Base-by-base conservation (phyloP, 2,113 vertebrate genomes). In the Callorhinus ursinus region DNA sequence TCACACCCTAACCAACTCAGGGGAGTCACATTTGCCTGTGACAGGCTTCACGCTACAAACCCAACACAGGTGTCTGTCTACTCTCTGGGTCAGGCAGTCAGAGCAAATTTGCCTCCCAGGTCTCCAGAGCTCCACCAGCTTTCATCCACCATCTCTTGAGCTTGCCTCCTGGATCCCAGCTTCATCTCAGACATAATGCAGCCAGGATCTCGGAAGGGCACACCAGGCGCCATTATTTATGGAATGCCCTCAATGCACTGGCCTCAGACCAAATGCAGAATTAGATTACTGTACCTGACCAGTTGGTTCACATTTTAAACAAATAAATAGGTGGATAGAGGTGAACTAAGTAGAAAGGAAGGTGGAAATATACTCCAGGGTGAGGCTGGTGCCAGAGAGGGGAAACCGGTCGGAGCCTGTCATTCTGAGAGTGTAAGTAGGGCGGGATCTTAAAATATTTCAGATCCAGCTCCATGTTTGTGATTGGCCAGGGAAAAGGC, bases 281-380 rank as follows among this genome's bases (percentile, higher is more conserved):
- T 97, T 98, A 96, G 88, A 95, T 97, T 96, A 96, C 94, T 96
- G 55, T 86, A 67, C 94, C 96, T 96, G 95, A 97, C 97, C 96
- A 98, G 97, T 95, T 85, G 95, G 95, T 96, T 96, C 95, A 96
- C 87, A 95, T 98, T 96, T 97, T 97, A 95, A 96, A 95, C 93
- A 97, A 96, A 95, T 71, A 97, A 96, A 90, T 74, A 95, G 89
- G 74, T 87, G 92, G 89, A 81, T 31, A 74, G 83, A 92, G 46
- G 87, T 82, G 87, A 92, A 93, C 59, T 88, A 95, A 95, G 21
- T 88, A 84, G 83, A 85, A 90, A 71, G 71, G 65, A 94, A 91
- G 95, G 81, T 95, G 74, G 84, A 97, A 97, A 88, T 92, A 57
- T 51, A 92, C 81, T 92, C 95, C 69, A 82, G 92, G 95, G 87